These are phyloP conservation scores for Gallinago solitaria DNA, from an alignment of 2,797 vertebrate genomes.

Conservation along the genomic window DNA sequence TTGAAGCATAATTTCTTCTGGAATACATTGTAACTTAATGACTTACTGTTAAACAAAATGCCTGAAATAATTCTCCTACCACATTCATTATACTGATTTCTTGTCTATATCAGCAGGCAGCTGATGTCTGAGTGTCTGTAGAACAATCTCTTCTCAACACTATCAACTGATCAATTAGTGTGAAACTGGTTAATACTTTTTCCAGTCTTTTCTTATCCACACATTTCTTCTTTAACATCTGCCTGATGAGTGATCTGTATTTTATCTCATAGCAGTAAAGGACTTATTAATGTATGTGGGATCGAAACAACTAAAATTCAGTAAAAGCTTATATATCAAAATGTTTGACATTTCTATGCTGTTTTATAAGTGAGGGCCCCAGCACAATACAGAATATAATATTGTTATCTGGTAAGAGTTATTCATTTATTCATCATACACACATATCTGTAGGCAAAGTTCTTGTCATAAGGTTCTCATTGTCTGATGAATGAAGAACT, in stretches of 20 bases:
- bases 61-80: neutral
- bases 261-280: neutral
- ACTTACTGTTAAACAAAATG: neutral
- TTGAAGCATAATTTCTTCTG: neutral
- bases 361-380: neutral
- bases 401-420: neutral
- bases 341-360: neutral
- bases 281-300: neutral
- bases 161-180: neutral
- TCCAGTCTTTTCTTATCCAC: neutral
- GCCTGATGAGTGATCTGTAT: neutral
- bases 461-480: neutral
- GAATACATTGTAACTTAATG: neutral
- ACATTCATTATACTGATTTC: neutral
- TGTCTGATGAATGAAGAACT: neutral
- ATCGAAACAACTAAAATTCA: neutral
- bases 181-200: neutral
- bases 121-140: neutral
- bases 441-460: neutral
- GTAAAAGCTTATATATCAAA: neutral
- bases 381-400: neutral
- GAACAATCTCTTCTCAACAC: neutral
- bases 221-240: neutral
- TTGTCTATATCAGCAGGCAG: neutral
- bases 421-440: neutral